Evolutionary conservation across 2,113 vertebrate species (phyloP).

Genomic region (Brienomyrus longianalis): DNA sequence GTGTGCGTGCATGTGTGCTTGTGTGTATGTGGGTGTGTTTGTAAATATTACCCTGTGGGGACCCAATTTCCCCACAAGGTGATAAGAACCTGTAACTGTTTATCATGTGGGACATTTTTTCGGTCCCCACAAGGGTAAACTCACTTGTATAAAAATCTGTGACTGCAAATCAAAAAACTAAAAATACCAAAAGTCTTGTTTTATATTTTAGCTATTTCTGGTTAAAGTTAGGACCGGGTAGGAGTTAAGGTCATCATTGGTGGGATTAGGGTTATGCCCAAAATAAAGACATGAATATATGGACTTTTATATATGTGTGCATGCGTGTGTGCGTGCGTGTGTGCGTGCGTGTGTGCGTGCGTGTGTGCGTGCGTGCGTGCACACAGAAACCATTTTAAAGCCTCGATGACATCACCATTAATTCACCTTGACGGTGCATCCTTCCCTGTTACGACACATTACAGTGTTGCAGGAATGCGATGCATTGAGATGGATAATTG

Average conservation of each 20-base stretch:
- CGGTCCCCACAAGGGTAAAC: not conserved
- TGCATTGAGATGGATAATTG: not conserved
- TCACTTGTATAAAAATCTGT: not conserved
- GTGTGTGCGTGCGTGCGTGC: not conserved
- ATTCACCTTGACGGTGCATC: not conserved
- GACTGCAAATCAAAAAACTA: not conserved
- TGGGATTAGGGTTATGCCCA: not conserved
- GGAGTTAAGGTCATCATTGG: not conserved
- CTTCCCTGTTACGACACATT: not conserved
- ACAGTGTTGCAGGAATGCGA: not conserved
- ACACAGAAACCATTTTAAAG: not conserved
- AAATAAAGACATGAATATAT: not conserved
- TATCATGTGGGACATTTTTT: not conserved
- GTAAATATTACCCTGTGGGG: not conserved
- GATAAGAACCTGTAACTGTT: not conserved
- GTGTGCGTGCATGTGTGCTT: accelerated
- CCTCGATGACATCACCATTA: not conserved
- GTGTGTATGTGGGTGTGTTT: not conserved
- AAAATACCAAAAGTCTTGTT: not conserved
- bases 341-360: not conserved
- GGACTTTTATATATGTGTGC: not conserved
- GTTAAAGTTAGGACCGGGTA: not conserved
- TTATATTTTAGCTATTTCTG: not conserved
- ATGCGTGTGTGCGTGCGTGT: not conserved
- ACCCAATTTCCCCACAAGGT: not conserved